Evolutionary conservation across 2,113 vertebrate genomes (phyloP).

Genomic region (Pterocles burchelli): DNA sequence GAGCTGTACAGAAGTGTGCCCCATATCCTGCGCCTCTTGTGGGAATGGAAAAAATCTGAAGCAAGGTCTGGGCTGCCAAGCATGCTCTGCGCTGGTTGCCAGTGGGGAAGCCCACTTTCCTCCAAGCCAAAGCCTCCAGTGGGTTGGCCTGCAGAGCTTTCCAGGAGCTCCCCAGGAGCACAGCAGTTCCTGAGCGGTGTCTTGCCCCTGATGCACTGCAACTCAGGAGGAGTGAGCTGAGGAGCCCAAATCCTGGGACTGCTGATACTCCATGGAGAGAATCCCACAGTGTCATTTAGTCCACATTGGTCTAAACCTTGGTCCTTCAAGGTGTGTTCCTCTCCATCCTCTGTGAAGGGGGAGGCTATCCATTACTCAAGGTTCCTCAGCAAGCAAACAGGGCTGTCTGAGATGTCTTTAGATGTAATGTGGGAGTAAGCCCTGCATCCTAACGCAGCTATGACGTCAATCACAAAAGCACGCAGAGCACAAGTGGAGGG

Average conservation of each 20-base stretch:
- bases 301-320: not conserved
- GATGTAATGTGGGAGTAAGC: not conserved
- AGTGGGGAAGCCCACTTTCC: not conserved
- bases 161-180: not conserved
- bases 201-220: not conserved
- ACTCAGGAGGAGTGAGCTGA: not conserved
- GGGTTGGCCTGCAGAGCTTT: not conserved
- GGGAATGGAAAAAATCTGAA: not conserved
- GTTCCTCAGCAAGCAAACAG: not conserved
- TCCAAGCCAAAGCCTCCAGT: not conserved
- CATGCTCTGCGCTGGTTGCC: fast-evolving
- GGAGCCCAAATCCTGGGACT: not conserved
- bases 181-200: not conserved
- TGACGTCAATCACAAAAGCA: not conserved
- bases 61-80: not conserved
- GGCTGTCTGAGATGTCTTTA: not conserved
- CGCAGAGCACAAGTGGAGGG: not conserved
- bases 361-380: not conserved
- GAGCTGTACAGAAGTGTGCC: not conserved
- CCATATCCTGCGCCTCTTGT: not conserved
- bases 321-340: not conserved
- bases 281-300: not conserved
- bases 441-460: not conserved
- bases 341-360: not conserved
- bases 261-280: not conserved